Conservation (phyloP, 2,113 vertebrate genomes). For the Balaenoptera acutorostrata region DNA sequence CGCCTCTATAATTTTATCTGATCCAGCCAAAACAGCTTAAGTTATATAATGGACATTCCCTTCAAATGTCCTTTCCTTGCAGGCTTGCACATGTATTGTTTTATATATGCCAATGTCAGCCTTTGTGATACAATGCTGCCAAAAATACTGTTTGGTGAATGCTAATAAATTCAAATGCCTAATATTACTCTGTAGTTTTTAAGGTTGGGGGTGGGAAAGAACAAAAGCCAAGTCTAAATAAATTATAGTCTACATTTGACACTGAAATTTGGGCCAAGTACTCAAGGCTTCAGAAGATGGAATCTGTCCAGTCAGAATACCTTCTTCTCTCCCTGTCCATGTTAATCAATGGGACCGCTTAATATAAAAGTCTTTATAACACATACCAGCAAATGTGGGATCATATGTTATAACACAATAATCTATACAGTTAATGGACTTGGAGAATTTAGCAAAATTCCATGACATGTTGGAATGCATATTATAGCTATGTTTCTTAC, state of each 20-base stretch:
- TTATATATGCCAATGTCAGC: conserved; percentile 68
- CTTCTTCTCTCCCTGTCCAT: background rate
- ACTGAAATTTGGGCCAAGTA: conserved; percentile 51
- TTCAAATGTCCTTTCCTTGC: conserved; percentile 69
- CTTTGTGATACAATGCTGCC: conserved; percentile 74
- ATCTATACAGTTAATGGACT: conserved; percentile 55
- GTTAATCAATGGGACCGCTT: conserved; percentile 42
- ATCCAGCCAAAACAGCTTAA: conserved; percentile 42
- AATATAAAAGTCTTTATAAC: conserved; percentile 52
- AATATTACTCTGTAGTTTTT: conserved; percentile 53
- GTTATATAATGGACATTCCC: conserved; percentile 76
- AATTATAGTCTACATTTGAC: conserved; percentile 67
- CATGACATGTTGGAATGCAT: conserved; percentile 7
- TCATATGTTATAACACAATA: conserved; percentile 35
- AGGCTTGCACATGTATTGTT: conserved; percentile 55
- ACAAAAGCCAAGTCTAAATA: conserved; percentile 64
- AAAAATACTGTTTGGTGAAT: conserved; percentile 77
- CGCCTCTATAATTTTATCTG: conserved; percentile 78
- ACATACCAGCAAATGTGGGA: conserved; percentile 49
- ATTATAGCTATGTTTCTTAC: conserved; percentile 10
- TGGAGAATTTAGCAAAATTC: conserved; percentile 57
- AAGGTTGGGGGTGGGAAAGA: conserved; percentile 43
- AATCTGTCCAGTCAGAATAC: conserved; percentile 50
- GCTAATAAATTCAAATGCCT: conserved; percentile 74
- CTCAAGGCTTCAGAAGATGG: conserved; percentile 48